These are phyloP conservation scores for Trichonephila clavipes DNA, from an alignment of 1,140 invertebrate genomes.

Conservation along the genomic window DNA sequence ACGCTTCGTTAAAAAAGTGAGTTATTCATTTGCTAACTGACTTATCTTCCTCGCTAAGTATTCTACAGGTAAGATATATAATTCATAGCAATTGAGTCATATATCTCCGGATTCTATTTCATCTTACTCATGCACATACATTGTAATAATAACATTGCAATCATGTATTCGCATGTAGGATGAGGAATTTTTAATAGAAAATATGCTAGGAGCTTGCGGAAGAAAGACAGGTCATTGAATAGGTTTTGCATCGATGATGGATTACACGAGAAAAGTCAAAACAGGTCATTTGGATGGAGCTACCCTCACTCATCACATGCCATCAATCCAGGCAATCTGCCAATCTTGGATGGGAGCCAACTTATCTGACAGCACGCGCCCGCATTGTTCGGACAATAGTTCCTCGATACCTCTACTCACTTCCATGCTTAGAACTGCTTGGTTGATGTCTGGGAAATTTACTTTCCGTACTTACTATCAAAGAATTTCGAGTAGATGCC, in stretches of 20 bases:
- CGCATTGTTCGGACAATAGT: slow-evolving; percentile 49
- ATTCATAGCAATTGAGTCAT: too few species aligned
- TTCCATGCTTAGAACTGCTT: neutral
- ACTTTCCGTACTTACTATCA: neutral
- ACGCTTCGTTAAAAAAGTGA: too few species aligned
- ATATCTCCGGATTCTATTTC: too few species aligned
- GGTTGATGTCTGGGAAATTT: neutral
- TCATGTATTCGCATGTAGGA: neutral
- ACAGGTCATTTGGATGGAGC: slow-evolving; percentile 15
- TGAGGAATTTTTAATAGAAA: neutral
- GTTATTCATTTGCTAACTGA: too few species aligned
- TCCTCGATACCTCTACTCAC: slow-evolving; percentile 39
- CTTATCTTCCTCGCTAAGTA: too few species aligned
- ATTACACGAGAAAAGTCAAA: slow-evolving; percentile 25
- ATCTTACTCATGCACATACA: too few species aligned
- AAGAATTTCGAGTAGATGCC: neutral
- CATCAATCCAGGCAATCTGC: slow-evolving; percentile 66
- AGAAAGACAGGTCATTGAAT: slow-evolving; percentile 1
- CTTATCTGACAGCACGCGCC: slow-evolving; percentile 46
- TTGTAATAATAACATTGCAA: too few species aligned
- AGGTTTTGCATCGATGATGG: slow-evolving; percentile 29
- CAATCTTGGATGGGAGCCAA: slow-evolving; percentile 40
- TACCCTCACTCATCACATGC: slow-evolving; percentile 43
- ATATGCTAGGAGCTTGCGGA: neutral
- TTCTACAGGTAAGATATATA: too few species aligned